A percentile compares a stretch with the other conserved stretches of the same genome.
Evolutionary conservation across 92 coral and sea anemone species (phyloP).

Genomic region (Porites lobata): DNA sequence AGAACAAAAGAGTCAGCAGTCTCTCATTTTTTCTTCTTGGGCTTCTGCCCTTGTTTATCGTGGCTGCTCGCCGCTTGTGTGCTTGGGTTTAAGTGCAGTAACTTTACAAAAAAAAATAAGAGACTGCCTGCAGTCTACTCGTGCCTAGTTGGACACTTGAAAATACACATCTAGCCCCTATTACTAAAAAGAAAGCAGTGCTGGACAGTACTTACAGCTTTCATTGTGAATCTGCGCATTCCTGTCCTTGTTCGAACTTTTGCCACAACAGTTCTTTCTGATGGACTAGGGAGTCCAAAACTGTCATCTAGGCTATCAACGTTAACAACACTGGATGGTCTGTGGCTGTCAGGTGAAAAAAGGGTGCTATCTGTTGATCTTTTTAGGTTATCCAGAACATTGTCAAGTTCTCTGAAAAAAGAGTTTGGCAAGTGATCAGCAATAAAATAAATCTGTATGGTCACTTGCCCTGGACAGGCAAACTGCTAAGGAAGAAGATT

Average conservation of each 20-base stretch:
- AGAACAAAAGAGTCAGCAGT: too few species aligned
- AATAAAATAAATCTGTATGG: background rate
- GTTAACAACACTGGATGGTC: constrained; percentile 67
- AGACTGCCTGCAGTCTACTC: too few species aligned
- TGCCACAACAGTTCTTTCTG: constrained; percentile 79
- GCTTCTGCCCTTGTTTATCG: too few species aligned
- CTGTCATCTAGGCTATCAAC: constrained; percentile 67
- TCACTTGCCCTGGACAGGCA: background rate
- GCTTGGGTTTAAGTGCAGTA: too few species aligned
- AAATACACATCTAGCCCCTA: background rate
- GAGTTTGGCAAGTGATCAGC: background rate
- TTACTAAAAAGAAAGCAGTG: background rate
- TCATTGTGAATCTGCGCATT: constrained; percentile 81
- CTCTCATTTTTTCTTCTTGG: too few species aligned
- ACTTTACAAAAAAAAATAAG: too few species aligned
- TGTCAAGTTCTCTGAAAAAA: constrained; percentile 64
- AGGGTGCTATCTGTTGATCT: constrained; percentile 26
- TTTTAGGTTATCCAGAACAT: constrained; percentile 60
- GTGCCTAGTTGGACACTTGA: too few species aligned
- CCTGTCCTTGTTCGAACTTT: constrained; percentile 92
- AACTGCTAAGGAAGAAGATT: too few species aligned
- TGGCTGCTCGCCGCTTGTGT: too few species aligned
- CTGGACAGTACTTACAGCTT: constrained; percentile 74
- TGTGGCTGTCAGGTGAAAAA: constrained; percentile 47
- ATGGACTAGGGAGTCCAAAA: constrained; percentile 54